Conservation (phyloP, 1,140 invertebrate species). For the Ephestia elutella region DNA sequence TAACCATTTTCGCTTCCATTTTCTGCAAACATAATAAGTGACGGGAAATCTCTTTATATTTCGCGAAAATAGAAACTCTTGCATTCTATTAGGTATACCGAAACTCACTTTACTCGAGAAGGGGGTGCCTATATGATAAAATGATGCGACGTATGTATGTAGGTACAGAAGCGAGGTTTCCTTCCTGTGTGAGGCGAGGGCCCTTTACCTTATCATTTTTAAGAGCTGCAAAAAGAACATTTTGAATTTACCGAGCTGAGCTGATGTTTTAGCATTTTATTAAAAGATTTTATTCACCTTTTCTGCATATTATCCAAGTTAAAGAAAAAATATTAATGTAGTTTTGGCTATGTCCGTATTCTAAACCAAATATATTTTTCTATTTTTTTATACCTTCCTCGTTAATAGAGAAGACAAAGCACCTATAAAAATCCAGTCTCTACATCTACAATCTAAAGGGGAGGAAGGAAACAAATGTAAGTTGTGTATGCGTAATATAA, state of each 20-base stretch:
- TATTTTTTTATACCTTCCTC: too few species aligned
- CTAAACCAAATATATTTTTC: too few species aligned
- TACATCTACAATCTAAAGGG: too few species aligned
- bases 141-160: neutral
- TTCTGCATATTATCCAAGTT: conserved; percentile 14
- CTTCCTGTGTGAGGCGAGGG: conserved; percentile 4
- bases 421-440: too few species aligned
- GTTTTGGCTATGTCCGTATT: too few species aligned
- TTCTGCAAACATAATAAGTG: neutral
- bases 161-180: conserved; percentile 4
- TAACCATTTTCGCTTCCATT: too few species aligned
- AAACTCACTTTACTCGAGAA: neutral
- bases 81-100: neutral
- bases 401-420: too few species aligned
- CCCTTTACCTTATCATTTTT: conserved; percentile 9
- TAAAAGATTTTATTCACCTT: neutral
- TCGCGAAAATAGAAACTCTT: neutral
- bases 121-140: conserved; percentile 1
- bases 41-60: neutral
- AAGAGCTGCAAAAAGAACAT: conserved; percentile 7
- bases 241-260: neutral
- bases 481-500: too few species aligned
- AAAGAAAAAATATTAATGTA: neutral
- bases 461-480: too few species aligned
- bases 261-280: neutral